These are phyloP conservation scores for Muricea muricata DNA, from an alignment of 92 coral and sea anemone species.

Conservation along the genomic window DNA sequence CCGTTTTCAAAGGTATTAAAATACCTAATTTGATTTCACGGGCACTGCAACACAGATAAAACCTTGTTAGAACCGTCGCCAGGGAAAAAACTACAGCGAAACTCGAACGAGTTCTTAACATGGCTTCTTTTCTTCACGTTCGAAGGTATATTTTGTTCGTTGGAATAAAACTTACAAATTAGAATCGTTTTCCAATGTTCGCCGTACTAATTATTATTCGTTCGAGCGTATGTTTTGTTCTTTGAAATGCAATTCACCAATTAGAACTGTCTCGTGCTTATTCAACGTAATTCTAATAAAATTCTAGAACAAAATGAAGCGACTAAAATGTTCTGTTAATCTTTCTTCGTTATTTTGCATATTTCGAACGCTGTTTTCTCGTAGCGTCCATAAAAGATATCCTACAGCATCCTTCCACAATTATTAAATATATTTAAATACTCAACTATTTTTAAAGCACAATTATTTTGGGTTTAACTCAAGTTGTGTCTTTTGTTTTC, in stretches of 20 bases:
- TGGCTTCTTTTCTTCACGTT: background rate
- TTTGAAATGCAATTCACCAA: background rate
- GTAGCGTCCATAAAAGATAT: no score
- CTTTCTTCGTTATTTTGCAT: no score
- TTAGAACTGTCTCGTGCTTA: background rate
- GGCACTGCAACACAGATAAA: slow-evolving; percentile 42
- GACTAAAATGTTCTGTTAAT: background rate
- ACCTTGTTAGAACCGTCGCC: background rate
- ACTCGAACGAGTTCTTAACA: background rate
- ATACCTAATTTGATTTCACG: slow-evolving; percentile 82
- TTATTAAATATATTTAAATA: no score
- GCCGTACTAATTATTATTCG: background rate
- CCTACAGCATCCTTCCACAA: no score
- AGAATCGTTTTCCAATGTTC: background rate
- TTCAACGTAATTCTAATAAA: background rate
- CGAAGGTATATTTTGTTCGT: background rate
- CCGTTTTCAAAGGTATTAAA: slow-evolving; percentile 78
- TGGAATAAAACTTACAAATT: background rate
- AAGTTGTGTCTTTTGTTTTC: background rate
- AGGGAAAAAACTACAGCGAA: background rate
- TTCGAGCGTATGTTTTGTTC: background rate
- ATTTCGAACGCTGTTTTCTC: no score
- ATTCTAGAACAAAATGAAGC: background rate
- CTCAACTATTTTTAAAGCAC: no score
- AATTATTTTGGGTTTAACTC: background rate